Base-by-base conservation (phyloP, 2,113 vertebrate species). In the Emberiza fucata region DNA sequence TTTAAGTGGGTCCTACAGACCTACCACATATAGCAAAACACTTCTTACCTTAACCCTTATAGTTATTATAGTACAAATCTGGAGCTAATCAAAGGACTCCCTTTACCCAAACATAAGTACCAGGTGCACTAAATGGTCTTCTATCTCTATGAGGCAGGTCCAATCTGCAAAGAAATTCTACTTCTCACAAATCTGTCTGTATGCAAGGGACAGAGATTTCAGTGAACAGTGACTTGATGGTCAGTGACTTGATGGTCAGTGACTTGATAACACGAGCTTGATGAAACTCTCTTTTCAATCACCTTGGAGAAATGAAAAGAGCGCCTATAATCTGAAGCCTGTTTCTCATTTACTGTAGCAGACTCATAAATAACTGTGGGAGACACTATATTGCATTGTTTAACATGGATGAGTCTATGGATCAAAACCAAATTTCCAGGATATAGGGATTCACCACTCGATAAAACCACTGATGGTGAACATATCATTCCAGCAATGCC, bases 381-480 rank as follows among this genome's bases (percentile, higher is more conserved):
- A 82, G 64, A 77, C 4, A 63, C 56, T 88, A 3, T 50, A 81
- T 14, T 66, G 60, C 21, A 50, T 59, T 88, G 50, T 88, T 92
- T 90, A 86, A 63, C 53, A 68, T 21, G 54, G 61, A 81, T 60
- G 40, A 76, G 22, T 88, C 59, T 59, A 20, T 54, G 54, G 82
- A 92, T 81, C 75, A 91, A 88, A 90, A 59, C 22, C 64, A 68
- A 80, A 91, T 93, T 93, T 88, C 71, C 71, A 82, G 31, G 56
- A 10, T 40, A 51, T 8, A 63, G 75, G 47, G 70, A 90, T 86
- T 37, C 6, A 2, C 44, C n/a, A 60, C 47, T 88, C 2, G 0
- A 44, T 90, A 71, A 68, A 28, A 78, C 12, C 54, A 54, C 33
- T 78, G 90, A 64, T 21, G 72, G 71, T 21, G 11, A 87, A 56